phyloP scores from a whole-genome alignment of 2,797 vertebrate genomes.

The Hemitrygon akajei region DNA sequence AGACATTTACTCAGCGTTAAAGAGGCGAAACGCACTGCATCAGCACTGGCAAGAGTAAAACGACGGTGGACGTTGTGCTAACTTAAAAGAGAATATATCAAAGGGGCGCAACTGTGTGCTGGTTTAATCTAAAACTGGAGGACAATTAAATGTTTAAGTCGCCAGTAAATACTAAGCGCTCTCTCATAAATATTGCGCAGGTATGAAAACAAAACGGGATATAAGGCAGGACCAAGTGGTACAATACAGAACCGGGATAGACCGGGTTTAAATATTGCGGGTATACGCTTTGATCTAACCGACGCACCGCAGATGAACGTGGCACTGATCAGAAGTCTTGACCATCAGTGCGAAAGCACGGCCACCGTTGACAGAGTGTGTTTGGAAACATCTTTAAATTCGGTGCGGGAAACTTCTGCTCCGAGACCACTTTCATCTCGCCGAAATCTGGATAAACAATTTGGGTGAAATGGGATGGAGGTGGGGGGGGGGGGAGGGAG shows the following conservation, averaged over 20 bases:
- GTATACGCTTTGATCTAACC: constrained; percentile 7
- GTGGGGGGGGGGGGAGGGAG: neutral
- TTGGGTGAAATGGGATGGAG: neutral
- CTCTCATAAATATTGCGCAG: neutral
- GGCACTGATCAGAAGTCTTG: neutral
- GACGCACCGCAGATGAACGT: neutral
- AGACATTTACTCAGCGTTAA: neutral
- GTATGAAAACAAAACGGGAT: neutral
- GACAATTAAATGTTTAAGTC: neutral
- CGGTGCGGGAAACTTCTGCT: constrained; percentile 12
- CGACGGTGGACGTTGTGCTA: neutral
- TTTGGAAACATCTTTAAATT: constrained; percentile 19
- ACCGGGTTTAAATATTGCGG: neutral
- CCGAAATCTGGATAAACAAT: constrained; percentile 10
- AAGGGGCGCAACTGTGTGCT: neutral
- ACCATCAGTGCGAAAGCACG: neutral
- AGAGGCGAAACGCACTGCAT: neutral
- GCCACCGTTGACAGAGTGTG: neutral
- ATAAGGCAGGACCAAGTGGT: neutral
- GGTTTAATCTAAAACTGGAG: neutral
- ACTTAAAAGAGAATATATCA: neutral
- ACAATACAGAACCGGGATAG: neutral
- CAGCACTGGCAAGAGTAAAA: neutral
- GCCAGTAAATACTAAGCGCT: neutral
- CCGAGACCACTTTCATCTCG: neutral